These are phyloP conservation scores for Hozukius guyotensis DNA, from an alignment of 2,797 vertebrate genomes.

Conservation along the genomic window DNA sequence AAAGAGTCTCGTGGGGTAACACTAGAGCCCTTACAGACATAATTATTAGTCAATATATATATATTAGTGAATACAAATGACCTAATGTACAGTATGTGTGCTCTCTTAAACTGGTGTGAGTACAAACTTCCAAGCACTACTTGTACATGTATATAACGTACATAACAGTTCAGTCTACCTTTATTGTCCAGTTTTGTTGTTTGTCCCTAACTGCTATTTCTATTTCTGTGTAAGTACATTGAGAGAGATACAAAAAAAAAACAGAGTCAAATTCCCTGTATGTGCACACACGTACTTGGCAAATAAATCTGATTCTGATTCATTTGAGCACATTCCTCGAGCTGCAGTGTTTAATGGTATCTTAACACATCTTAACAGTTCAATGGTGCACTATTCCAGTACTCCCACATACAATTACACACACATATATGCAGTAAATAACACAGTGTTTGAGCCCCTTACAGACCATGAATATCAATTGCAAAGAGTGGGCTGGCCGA, in stretches of 20 bases:
- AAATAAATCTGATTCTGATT: no score
- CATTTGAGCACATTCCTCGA: background rate
- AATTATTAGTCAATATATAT: slow-evolving; percentile 19
- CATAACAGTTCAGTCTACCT: no score
- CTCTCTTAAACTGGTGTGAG: background rate
- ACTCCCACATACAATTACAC: no score
- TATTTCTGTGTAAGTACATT: no score
- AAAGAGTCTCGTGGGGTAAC: slow-evolving; percentile 10
- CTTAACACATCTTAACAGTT: background rate
- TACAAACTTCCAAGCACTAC: background rate
- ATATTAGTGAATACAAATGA: slow-evolving; percentile 28
- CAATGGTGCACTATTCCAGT: background rate
- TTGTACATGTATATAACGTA: no score
- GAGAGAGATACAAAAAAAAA: no score
- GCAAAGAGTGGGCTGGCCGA: background rate
- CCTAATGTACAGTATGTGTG: background rate
- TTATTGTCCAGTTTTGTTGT: no score
- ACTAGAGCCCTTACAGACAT: slow-evolving; percentile 10
- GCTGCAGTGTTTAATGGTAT: background rate
- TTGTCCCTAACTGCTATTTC: no score
- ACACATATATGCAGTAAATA: background rate
- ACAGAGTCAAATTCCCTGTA: no score
- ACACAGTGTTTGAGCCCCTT: background rate
- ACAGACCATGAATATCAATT: slow-evolving; percentile 1
- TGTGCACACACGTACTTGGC: no score